phyloP scores from a whole-genome alignment of 2,113 vertebrate species.

The Hippocampus barbouri region DNA sequence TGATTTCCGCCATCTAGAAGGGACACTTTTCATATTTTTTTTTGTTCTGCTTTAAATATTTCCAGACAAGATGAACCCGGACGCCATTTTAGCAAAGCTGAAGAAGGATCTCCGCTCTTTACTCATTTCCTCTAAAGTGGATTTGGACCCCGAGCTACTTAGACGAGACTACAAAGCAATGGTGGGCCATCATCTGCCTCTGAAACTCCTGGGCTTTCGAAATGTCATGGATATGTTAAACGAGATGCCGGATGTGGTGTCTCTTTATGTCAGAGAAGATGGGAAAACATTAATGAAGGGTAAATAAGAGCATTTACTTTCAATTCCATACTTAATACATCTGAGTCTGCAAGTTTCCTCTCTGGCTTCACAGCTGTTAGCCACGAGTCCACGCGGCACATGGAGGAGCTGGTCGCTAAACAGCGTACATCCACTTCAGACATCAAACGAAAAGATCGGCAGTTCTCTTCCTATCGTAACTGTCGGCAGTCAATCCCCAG shows the following conservation, averaged over 20 bases:
- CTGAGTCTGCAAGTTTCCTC: neutral
- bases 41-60: neutral
- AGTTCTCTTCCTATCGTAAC: neutral
- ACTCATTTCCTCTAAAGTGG: slow-evolving; percentile 79
- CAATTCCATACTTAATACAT: neutral
- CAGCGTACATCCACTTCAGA: slow-evolving; percentile 64
- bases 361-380: slow-evolving; percentile 70
- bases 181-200: slow-evolving; percentile 79
- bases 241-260: slow-evolving; percentile 84
- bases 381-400: slow-evolving; percentile 76
- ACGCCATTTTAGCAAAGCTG: slow-evolving; percentile 65
- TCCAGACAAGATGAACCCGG: slow-evolving; percentile 65
- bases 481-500: neutral
- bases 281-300: slow-evolving; percentile 74
- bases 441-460: slow-evolving; percentile 14
- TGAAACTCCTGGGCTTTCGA: slow-evolving; percentile 75
- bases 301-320: slow-evolving; percentile 37
- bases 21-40: no score
- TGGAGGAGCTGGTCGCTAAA: slow-evolving; percentile 78
- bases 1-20: no score
- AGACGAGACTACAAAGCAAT: slow-evolving; percentile 77
- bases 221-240: slow-evolving; percentile 79
- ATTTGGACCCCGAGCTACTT: slow-evolving; percentile 74
- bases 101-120: slow-evolving; percentile 85
- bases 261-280: slow-evolving; percentile 52